These are phyloP conservation scores for Apamea anceps DNA, from an alignment of 2,888 invertebrate genomes.

Conservation along the genomic window DNA sequence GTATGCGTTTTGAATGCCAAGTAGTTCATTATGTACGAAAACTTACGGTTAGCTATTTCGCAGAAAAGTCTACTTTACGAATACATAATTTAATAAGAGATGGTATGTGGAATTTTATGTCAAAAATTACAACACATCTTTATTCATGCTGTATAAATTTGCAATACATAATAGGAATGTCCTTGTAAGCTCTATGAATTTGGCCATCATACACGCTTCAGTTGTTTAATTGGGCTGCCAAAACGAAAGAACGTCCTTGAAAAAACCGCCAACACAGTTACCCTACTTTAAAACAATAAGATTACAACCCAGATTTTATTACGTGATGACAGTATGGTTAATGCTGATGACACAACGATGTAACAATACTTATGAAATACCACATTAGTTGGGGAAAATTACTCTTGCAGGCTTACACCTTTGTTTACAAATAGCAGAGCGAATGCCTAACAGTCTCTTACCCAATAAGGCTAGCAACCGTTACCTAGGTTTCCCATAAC, in stretches of 20 bases:
- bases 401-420: constrained; percentile 54
- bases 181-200: constrained; percentile 54
- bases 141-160: constrained; percentile 41
- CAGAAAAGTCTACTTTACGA: constrained; percentile 67
- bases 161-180: constrained; percentile 54
- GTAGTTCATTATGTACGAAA: constrained; percentile 74
- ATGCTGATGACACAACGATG: constrained; percentile 66
- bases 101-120: constrained; percentile 11
- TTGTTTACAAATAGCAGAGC: constrained; percentile 82
- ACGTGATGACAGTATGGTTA: constrained; percentile 66
- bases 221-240: constrained; percentile 52
- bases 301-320: constrained; percentile 62
- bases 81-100: constrained; percentile 61
- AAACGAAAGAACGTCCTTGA: constrained; percentile 55
- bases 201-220: constrained; percentile 54
- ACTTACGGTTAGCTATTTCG: constrained; percentile 71
- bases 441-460: constrained; percentile 57
- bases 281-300: constrained; percentile 65
- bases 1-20: constrained; percentile 75
- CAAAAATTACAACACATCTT: constrained; percentile 27
- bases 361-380: constrained; percentile 67
- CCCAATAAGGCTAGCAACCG: constrained; percentile 77
- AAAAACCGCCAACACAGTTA: constrained; percentile 54
- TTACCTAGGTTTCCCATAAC: constrained; percentile 80
- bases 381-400: constrained; percentile 58